Evolutionary conservation across 2,888 invertebrate genomes (phyloP).

Genomic region (Artemia sp.): DNA sequence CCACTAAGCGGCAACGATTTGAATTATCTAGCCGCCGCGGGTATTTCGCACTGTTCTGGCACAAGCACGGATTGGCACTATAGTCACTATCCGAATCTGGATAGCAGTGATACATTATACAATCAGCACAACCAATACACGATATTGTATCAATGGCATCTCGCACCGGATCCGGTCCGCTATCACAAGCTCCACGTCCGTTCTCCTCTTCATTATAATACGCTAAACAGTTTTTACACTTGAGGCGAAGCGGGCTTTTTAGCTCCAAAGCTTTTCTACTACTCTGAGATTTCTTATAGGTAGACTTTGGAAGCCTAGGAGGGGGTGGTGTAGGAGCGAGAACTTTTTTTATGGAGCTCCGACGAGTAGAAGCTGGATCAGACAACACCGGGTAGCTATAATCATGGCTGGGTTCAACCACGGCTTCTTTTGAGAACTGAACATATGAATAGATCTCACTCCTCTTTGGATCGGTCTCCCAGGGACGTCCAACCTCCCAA

Average conservation of each 20-base stretch:
- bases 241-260: conserved; percentile 31
- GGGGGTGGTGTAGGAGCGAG: conserved; percentile 29
- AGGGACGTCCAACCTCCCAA: conserved; percentile 8
- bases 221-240: conserved; percentile 37
- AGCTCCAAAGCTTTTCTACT: conserved; percentile 30
- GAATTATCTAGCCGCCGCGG: conserved; percentile 28
- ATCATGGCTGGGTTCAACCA: conserved; percentile 50
- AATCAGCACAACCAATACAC: conserved; percentile 67
- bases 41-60: conserved; percentile 31
- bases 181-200: conserved; percentile 50
- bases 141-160: conserved; percentile 61
- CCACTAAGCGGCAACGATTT: conserved; percentile 63
- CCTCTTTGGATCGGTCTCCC: conserved; percentile 25
- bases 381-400: conserved; percentile 63
- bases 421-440: conserved; percentile 41
- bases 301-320: conserved; percentile 41
- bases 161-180: conserved; percentile 63
- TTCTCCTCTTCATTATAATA: conserved; percentile 63
- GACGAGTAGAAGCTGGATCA: conserved; percentile 25
- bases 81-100: conserved; percentile 76
- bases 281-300: conserved; percentile 43
- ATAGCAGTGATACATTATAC: conserved; percentile 84
- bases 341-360: conserved; percentile 21
- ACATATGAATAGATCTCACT: conserved; percentile 56
- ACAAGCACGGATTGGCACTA: conserved; percentile 65